phyloP scores from a whole-genome alignment of 2,888 invertebrate species.

The Aporophyla nigra region DNA sequence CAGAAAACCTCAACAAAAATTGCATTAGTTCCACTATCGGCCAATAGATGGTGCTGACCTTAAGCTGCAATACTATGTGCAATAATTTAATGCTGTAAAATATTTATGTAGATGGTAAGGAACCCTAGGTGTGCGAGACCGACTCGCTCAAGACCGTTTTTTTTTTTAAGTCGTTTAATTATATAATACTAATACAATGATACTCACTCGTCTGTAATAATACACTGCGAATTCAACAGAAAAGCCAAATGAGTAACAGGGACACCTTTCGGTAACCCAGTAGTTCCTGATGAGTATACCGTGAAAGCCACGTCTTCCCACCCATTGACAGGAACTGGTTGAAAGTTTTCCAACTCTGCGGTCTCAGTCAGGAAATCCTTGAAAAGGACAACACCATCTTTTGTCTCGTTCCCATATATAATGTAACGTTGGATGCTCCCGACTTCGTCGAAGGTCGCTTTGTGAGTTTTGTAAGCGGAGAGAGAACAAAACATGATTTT shows the following conservation, averaged over 20 bases:
- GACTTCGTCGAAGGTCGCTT: slow-evolving; percentile 34
- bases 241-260: slow-evolving; percentile 68
- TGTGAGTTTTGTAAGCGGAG: slow-evolving; percentile 56
- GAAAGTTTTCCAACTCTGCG: slow-evolving; percentile 57
- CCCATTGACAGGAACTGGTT: slow-evolving; percentile 64
- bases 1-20: too few species aligned
- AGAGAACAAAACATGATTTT: slow-evolving; percentile 69
- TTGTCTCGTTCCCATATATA: slow-evolving; percentile 55
- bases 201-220: slow-evolving; percentile 47
- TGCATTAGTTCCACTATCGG: too few species aligned
- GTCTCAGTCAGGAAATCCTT: slow-evolving; percentile 62
- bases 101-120: too few species aligned
- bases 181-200: not conserved
- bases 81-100: too few species aligned
- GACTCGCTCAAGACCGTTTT: too few species aligned
- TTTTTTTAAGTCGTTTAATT: too few species aligned
- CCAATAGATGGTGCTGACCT: too few species aligned
- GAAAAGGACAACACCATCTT: slow-evolving; percentile 46
- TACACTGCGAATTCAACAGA: slow-evolving; percentile 32
- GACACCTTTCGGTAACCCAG: slow-evolving; percentile 72
- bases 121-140: too few species aligned
- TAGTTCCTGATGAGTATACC: slow-evolving; percentile 72
- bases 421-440: slow-evolving; percentile 55
- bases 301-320: slow-evolving; percentile 65
- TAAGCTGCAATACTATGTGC: too few species aligned